Percentiles rank a stretch among this genome's conserved stretches.
These are phyloP conservation scores for Athalia circularis DNA, from an alignment of 2,888 invertebrate genomes.

Conservation along the genomic window DNA sequence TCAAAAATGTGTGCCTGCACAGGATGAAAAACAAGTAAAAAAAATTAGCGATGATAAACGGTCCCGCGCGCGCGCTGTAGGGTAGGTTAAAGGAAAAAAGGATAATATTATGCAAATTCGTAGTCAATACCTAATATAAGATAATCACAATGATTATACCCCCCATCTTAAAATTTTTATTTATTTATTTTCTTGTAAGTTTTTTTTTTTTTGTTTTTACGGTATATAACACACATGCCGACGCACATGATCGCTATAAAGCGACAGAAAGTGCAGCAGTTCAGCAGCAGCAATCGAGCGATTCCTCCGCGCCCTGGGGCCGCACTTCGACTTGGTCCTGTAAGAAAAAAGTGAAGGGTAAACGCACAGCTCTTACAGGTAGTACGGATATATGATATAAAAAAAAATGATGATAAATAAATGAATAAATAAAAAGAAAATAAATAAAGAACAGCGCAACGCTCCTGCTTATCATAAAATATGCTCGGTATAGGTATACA, in stretches of 20 bases:
- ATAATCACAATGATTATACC: slow-evolving; percentile 73
- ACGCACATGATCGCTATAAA: too few species aligned
- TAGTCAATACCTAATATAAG: slow-evolving; percentile 74
- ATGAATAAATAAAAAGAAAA: too few species aligned
- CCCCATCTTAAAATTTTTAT: slow-evolving; percentile 52
- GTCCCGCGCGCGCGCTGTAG: slow-evolving; percentile 56
- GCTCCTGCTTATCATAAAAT: slow-evolving; percentile 72
- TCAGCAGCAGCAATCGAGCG: too few species aligned
- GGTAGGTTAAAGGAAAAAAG: slow-evolving; percentile 56
- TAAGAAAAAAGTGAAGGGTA: too few species aligned
- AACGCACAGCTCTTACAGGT: too few species aligned
- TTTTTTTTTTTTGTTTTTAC: slow-evolving; percentile 16
- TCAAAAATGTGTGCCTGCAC: too few species aligned
- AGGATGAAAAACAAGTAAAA: background rate
- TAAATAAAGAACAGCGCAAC: slow-evolving; percentile 60
- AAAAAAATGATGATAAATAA: too few species aligned
- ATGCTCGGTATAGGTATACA: slow-evolving; percentile 60
- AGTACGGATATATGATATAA: too few species aligned
- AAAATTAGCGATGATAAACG: slow-evolving; percentile 55
- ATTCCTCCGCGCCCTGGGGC: too few species aligned
- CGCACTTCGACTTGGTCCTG: too few species aligned
- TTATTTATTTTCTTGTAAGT: slow-evolving; percentile 59
- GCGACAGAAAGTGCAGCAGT: too few species aligned
- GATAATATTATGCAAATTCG: slow-evolving; percentile 72
- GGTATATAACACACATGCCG: too few species aligned